Base-by-base conservation (phyloP, 1,140 invertebrate genomes). In the Muscidifurax raptorellus region DNA sequence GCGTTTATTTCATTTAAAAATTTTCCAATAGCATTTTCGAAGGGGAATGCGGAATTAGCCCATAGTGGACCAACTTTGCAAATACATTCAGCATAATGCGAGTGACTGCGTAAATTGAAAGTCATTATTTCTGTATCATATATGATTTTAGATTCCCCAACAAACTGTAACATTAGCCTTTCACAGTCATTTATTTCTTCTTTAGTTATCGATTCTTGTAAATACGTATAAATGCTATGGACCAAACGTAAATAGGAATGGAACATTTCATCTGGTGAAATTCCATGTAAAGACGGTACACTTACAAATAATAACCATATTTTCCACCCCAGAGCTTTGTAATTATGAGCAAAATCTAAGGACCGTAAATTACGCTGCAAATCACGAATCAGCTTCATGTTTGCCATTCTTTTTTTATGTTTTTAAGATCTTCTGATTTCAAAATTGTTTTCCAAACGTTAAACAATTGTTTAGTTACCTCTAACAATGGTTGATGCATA, bases 121-220 rank as follows among this genome's bases (percentile, higher is more conserved):
- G 66, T 81, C 82, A 87, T 85, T 40, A 18, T 25, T 27, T 69
- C 36, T 52, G 15, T 67, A 15, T 69, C 81, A 78, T 85, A 87
- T 4, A 81, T 71, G 7, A 27, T 74, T 75, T 87, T 9, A 36
- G 52, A 84, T 25, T 83, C 69, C 2, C 44, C 82, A n/a, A 85
- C 76, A 83, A 87, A 87, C 18, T 25, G 44, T 7, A 85, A 74
- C 27, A 86, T 75, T 27, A 76, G 18, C 40, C 69, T 40, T 83
- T 87, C 84, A 47, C 82, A 83, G 30, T 82, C 1, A 6, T 59
- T 25, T n/a, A 87, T 59, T 47, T 82, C 64, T 13, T 30, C 40
- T 59, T 72, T 27, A 18, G 77, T 78, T 15, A 87, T 86, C 32
- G 75, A 59, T 13, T 15, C 66, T 44, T 71, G 25, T 36, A 40